Evolutionary conservation across 2,113 vertebrate genomes (phyloP), one percentile per base, ranked within the genome.

Genomic region (Clupea harengus): DNA sequence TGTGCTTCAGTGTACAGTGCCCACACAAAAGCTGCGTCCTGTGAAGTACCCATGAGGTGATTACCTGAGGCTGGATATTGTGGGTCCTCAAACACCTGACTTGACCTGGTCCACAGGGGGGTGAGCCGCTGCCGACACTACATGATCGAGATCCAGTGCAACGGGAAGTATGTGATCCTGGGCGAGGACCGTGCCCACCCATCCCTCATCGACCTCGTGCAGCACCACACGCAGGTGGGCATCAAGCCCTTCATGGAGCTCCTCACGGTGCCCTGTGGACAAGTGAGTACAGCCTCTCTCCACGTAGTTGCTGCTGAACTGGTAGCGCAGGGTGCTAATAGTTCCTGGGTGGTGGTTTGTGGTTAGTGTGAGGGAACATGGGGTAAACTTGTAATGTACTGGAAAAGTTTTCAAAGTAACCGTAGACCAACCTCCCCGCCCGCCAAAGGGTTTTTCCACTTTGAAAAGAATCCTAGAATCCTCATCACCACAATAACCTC

Each of bases 171-270:
- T 4, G 92, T 95, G 54, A 95, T 96, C 54, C 90, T 95, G 20
- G 95, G 95, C 0, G 95, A 96, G 88, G 92, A 94, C 85, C 87
- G 90, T 0, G 95, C 93, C 6, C 95, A 96, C 0, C 0, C 93
- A 39, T 95, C 94, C 0, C 94, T 96, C 72, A 89, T 87, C 0
- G 89, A 92, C 1, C 90, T 96, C 80, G 91, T 96, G 45, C 85
- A 1, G 0, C 91, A 94, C 28, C 94, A 96, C 91, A 93, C 91
- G 44, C 15, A 47, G 1, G 84, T 92, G 86, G 94, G 94, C 78
- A 94, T 96, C 87, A 92, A 91, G 85, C 95, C 95, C 49, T 94
- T 95, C 6, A 92, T 93, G 91, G 95, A 96, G 84, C 78, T 28
- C 0, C 92, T 96, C 60, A 93, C 93, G 1, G 67, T 85, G 44